Evolutionary conservation across 1,140 invertebrate genomes (phyloP), one percentile per base, ranked within the genome.

Genomic region (Cyclina sinensis): DNA sequence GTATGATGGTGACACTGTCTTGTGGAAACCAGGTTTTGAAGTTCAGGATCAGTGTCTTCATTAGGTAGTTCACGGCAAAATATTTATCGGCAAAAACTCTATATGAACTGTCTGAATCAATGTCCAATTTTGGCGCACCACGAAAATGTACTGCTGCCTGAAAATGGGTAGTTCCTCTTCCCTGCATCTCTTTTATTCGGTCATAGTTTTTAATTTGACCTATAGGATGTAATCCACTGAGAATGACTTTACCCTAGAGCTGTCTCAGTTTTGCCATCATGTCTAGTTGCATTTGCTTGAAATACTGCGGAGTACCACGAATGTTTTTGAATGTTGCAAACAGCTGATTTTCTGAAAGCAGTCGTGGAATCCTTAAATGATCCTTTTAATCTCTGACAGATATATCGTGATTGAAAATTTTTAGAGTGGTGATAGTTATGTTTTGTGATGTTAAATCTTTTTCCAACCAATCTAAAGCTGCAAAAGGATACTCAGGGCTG

Each of bases 141-240:
- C 65, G 1, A 3, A 86, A 62, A 57, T 81, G 74, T 12, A 89
- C 30, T 11, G 74, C 82, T 1, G 62, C 27, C 73, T 89, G 74
- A 35, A 80, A 85, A 86, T 89, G 57, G 5, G 57, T 59, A 37
- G 74, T 80, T 3, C 82, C 88, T 7, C 74, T 21, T 5, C 48
- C 32, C 51, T 89, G 88, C 81, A 86, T 85, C 73, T 89, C 88
- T 73, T 80, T 86, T 16, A 82, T 37, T 7, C 70, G 16, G 48
- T 85, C 81, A 86, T 89, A 80, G 30, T 89, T 81, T 0, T 80
- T 14, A 51, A 89, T 76, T 81, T 89, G 39, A 27, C 81, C 80
- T n/a, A 85, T 46, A n/a, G 88, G 82, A 24, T 89, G 81, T n/a
- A 46, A 14, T 59, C 82, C 76, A 85, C 30, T 30, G 16, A 85